Evolutionary conservation across 2,113 vertebrate genomes (phyloP).

Genomic region (Laticauda laticaudata): DNA sequence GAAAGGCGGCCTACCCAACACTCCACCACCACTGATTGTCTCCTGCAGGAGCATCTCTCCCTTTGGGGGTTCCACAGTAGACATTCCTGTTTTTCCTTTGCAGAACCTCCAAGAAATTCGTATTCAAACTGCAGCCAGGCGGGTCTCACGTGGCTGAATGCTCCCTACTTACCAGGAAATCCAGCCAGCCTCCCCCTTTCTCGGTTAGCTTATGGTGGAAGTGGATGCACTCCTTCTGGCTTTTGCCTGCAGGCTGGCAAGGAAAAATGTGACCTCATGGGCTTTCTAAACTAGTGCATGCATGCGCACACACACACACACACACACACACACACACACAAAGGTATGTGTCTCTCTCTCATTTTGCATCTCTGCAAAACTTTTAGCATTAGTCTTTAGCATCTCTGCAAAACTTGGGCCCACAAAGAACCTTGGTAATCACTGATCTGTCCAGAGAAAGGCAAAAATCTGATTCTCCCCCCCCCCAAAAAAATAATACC

Average conservation of each 20-base stretch:
- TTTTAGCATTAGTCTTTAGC: neutral
- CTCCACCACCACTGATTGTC: neutral
- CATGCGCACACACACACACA: too few relatives aligned
- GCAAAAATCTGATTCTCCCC: neutral
- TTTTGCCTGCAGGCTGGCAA: neutral
- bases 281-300: too few relatives aligned
- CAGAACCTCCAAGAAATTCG: neutral
- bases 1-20: neutral
- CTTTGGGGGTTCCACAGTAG: neutral
- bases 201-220: neutral
- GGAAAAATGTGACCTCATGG: too few relatives aligned
- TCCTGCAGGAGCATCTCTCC: neutral
- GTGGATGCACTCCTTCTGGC: fast-evolving
- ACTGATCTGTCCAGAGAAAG: neutral
- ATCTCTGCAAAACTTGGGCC: neutral
- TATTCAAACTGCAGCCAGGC: neutral
- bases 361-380: neutral
- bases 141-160: neutral
- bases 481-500: neutral
- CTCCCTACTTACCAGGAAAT: neutral
- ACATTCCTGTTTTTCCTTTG: neutral
- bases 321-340: too few relatives aligned
- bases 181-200: neutral
- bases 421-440: neutral
- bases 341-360: constrained; percentile 4